These are phyloP conservation scores for Coccyzus lansbergi DNA, from an alignment of 2,797 vertebrate species.

Conservation along the genomic window DNA sequence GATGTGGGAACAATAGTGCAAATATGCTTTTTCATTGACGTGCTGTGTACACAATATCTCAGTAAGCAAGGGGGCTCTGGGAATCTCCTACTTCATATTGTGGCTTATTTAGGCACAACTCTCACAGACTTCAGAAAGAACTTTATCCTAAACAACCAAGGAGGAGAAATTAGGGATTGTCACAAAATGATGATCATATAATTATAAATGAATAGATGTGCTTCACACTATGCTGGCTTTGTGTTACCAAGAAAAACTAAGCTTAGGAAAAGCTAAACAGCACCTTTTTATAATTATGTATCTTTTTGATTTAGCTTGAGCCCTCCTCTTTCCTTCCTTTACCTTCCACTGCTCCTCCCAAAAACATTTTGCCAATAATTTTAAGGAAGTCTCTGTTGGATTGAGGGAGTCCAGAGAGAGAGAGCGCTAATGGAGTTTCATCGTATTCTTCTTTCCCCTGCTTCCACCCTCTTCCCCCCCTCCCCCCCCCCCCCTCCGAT, in stretches of 20 bases:
- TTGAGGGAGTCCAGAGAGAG: slow-evolving; percentile 28
- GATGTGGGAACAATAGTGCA: neutral
- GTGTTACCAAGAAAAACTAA: neutral
- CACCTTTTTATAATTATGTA: slow-evolving; percentile 45
- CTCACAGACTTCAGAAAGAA: neutral
- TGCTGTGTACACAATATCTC: neutral
- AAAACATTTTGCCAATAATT: slow-evolving; percentile 59
- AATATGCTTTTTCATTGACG: neutral
- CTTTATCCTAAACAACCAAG: neutral
- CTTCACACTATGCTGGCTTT: neutral
- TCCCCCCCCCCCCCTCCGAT: neutral
- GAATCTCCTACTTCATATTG: neutral
- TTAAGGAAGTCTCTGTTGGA: slow-evolving; percentile 22
- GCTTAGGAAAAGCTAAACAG: neutral
- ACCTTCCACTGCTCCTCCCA: slow-evolving; percentile 35
- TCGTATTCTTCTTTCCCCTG: neutral
- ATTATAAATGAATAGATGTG: neutral
- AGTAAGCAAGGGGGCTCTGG: neutral
- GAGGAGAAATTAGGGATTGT: neutral
- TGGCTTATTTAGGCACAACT: neutral
- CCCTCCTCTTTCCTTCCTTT: slow-evolving; percentile 57
- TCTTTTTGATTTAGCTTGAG: slow-evolving; percentile 2
- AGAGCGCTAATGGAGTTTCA: neutral
- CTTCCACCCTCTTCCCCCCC: neutral
- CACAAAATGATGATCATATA: neutral